Evolutionary conservation across 92 coral and sea anemone genomes (phyloP).

Genomic region (Micromussa lordhowensis): DNA sequence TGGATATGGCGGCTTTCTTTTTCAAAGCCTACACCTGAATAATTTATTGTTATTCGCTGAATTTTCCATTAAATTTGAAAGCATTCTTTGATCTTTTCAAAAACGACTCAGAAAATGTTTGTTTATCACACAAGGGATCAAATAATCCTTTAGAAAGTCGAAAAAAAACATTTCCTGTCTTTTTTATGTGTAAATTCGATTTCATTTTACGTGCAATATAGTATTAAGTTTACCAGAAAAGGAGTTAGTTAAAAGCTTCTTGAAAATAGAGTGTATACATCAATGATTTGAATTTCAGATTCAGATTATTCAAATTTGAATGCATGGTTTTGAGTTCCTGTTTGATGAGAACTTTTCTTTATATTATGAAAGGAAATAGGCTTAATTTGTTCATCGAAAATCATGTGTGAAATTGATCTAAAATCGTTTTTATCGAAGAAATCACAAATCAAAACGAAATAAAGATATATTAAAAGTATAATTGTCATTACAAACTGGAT

Average conservation of each 20-base stretch:
- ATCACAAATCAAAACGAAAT: background rate
- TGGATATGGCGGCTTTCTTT: background rate
- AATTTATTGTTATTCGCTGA: slow-evolving; percentile 18
- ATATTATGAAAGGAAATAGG: slow-evolving; percentile 1
- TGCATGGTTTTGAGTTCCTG: background rate
- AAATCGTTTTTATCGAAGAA: background rate
- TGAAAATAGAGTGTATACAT: background rate
- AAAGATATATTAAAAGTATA: background rate
- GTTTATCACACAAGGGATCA: background rate
- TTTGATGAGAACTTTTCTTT: background rate
- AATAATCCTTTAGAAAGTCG: background rate
- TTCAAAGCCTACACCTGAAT: slow-evolving; percentile 7
- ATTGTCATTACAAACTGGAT: background rate
- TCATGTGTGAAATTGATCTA: background rate
- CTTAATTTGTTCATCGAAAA: slow-evolving; percentile 2
- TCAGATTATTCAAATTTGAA: slow-evolving; percentile 6
- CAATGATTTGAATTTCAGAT: slow-evolving; percentile 11
- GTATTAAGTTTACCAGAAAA: background rate
- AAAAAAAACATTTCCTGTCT: background rate
- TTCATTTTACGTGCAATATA: background rate
- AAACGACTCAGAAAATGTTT: background rate
- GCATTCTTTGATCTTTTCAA: background rate
- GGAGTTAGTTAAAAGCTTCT: slow-evolving; percentile 5
- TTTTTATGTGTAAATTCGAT: background rate
- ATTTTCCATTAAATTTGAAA: background rate